Conservation (phyloP, 2,797 vertebrate species). For the Sebastes minor region DNA sequence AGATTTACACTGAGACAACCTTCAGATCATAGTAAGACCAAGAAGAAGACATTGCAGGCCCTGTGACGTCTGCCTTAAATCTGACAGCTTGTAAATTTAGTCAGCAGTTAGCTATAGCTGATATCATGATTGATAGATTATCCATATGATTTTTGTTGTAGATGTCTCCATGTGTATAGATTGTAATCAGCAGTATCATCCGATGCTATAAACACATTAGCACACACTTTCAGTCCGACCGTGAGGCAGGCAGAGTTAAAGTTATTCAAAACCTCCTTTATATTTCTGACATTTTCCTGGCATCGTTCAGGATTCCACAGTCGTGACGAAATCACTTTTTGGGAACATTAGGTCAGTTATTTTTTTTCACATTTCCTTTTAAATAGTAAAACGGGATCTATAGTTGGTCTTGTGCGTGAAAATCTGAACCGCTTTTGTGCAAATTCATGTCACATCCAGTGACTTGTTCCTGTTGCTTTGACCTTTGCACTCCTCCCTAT, state of each 20-base stretch:
- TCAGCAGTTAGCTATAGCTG: neutral
- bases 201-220: conserved; percentile 63
- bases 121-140: conserved; percentile 10
- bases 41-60: conserved; percentile 29
- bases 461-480: conserved; percentile 75
- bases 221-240: conserved; percentile 58
- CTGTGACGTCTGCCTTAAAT: conserved; percentile 28
- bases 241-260: conserved; percentile 50
- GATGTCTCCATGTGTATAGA: neutral
- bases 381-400: conserved; percentile 45
- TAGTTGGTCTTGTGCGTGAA: conserved; percentile 37
- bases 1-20: conserved; percentile 69
- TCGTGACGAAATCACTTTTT: conserved; percentile 71
- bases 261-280: conserved; percentile 72
- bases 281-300: conserved; percentile 75
- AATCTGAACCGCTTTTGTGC: conserved; percentile 35
- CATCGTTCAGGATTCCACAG: conserved; percentile 74
- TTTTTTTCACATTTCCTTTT: conserved; percentile 56
- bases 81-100: conserved; percentile 36
- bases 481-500: conserved; percentile 66
- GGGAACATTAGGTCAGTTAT: conserved; percentile 57
- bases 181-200: conserved; percentile 33
- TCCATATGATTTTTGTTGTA: neutral
- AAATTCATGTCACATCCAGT: conserved; percentile 58
- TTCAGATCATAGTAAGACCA: conserved; percentile 31